A percentile compares a stretch with the other conserved stretches of the same genome.
Conservation (phyloP, 2,113 vertebrate species). For the human region GRCh38 chr5:156824501-156825000, state of each 20-base stretch:
- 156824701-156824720: not conserved
- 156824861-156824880: not conserved
- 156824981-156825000: not conserved
- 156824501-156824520: not conserved
- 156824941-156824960: constrained; percentile 60
- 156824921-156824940: not conserved
- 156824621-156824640: not conserved
- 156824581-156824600: not conserved
- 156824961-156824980: constrained; percentile 69
- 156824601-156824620: not conserved
- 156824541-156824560: not conserved
- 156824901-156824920: not conserved
- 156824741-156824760: not conserved
- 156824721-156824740: not conserved
- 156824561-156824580: not conserved
- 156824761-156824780: too few species aligned
- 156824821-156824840: not conserved
- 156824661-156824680: not conserved
- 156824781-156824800: not conserved
- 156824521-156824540: not conserved
- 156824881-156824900: not conserved
- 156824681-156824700: not conserved
- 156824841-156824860: not conserved
- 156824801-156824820: not conserved
- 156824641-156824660: not conserved